Evolutionary conservation across 2,113 vertebrate genomes (phyloP), one percentile per base, ranked within the genome.

Genomic region (Salvelinus namaycush): DNA sequence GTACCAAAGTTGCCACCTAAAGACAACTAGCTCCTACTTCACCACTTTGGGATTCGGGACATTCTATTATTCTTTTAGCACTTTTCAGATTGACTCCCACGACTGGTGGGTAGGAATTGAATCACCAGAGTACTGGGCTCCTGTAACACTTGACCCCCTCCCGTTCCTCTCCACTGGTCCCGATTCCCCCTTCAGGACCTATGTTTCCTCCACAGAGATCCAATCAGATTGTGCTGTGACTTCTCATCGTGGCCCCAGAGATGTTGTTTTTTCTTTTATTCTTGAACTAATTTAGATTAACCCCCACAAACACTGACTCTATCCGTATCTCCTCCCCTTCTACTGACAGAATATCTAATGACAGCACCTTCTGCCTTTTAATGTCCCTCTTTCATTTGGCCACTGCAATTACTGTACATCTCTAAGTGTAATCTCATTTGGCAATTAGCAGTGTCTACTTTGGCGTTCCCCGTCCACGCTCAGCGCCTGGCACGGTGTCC

Each of bases 301-400:
- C 31, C 75, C 54, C n/a, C 70, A 26, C 27, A 13, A 54, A 54
- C 49, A 13, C 49, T 18, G 14, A 14, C 49, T 4, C 49, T 54
- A 54, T 54, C 49, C 3, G 0, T 54, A 26, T 64, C 62, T 31
- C 70, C 74, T 80, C 81, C 73, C 51, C 64, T 66, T 68, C 81
- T 76, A 24, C 27, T n/a, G 29, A 16, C 39, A 39, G 59, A 62
- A 75, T n/a, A 31, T 16, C 72, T 71, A 51, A 75, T 44, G 39
- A 87, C 3, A 64, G 84, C 24, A 57, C 66, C 74, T 86, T 87
- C 78, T 84, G 86, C 81, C 85, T 65, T 64, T 83, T 89, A 90
- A 90, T 89, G 88, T 87, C 82, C 78, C 83, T 83, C 84, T 26
- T 2, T 27, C 3, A 6, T 34, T 34, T 34, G 1, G 39, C 8